Base-by-base conservation (phyloP, 2,888 invertebrate genomes). In the Oithona nana region DNA sequence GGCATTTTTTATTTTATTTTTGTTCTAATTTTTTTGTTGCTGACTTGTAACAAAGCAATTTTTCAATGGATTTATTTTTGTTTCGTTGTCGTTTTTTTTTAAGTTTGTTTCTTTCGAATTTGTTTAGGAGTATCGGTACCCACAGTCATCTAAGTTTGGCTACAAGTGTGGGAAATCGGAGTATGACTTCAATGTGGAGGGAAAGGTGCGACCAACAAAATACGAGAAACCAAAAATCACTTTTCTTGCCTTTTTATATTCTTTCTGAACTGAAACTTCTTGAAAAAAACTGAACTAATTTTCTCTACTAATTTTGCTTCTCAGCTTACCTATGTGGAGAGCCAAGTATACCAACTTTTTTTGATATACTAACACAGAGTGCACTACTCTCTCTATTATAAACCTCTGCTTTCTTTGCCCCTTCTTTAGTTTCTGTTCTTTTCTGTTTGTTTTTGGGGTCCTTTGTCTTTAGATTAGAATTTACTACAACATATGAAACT, bases 171-270 rank as follows among this genome's bases (percentile, higher is more conserved):
- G 59, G 59, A 22, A 59, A 59, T 28, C 16, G n/a, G 13, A 52
- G 52, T 61, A 29, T 26, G 16, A 54, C 61, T 22, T 61, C 61
- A 24, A 61, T 61, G 61, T 61, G 61, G 61, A n/a, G 61, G n/a
- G 61, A 61, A 61, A 61, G 61, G 61, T 61, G n/a, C n/a, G n/a
- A n/a, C n/a, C n/a, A n/a, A n/a, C n/a, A 16, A 24, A 20, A 20
- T 49, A 1, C 20, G 49, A 20, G n/a, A 20, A 20, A 20, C n/a
- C 1, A 39, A 16, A 39, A 6, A 39, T 39, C 16, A 39, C 6
- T 39, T 39, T 39, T 39, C 49, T 52, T 26, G 52, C 6, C 24
- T 51, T 26, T 26, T 52, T 2, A 20, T 49, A 3, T 20, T n/a
- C n/a, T 2, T 49, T 39, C 11, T 39, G 48, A 11, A 39, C 16